phyloP scores from a whole-genome alignment of 2,888 invertebrate species.

The Macrosoma leucophasiata region DNA sequence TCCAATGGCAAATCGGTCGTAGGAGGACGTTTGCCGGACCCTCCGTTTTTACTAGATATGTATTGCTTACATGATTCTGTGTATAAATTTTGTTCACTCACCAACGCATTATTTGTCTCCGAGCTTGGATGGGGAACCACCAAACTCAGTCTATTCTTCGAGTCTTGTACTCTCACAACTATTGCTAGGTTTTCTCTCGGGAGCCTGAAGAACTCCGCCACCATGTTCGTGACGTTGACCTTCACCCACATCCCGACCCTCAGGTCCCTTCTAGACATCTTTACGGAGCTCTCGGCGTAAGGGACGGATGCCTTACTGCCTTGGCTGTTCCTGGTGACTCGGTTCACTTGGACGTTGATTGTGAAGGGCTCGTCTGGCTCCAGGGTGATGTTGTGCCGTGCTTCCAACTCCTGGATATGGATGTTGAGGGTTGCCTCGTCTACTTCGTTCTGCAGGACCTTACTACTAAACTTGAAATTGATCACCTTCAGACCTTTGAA shows the following conservation, averaged over 20 bases:
- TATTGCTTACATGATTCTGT: neutral
- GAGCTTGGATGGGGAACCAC: slow-evolving; percentile 81
- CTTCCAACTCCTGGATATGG: slow-evolving; percentile 74
- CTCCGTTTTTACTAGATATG: too few species aligned
- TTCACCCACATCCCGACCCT: slow-evolving; percentile 81
- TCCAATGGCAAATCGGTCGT: too few species aligned
- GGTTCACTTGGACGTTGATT: slow-evolving; percentile 55
- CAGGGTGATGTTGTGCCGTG: slow-evolving; percentile 44
- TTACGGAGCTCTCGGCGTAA: slow-evolving; percentile 54
- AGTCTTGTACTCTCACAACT: slow-evolving; percentile 81
- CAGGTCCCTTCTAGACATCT: slow-evolving; percentile 68
- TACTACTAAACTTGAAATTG: slow-evolving; percentile 83
- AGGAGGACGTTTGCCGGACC: too few species aligned
- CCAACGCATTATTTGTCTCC: slow-evolving; percentile 69
- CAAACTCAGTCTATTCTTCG: slow-evolving; percentile 76
- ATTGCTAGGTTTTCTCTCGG: slow-evolving; percentile 85
- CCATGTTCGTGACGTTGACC: slow-evolving; percentile 83
- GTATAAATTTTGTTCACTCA: slow-evolving; percentile 41
- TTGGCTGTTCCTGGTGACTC: slow-evolving; percentile 58
- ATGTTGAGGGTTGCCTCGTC: slow-evolving; percentile 82
- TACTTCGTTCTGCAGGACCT: slow-evolving; percentile 81
- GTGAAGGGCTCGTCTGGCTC: slow-evolving; percentile 54
- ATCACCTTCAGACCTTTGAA: slow-evolving; percentile 81
- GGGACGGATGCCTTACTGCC: slow-evolving; percentile 58
- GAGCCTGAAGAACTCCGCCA: slow-evolving; percentile 85